A percentile compares a stretch with the other conserved stretches of the same genome.
Conservation (phyloP, 2,888 invertebrate species). For the Melitaea athalia region DNA sequence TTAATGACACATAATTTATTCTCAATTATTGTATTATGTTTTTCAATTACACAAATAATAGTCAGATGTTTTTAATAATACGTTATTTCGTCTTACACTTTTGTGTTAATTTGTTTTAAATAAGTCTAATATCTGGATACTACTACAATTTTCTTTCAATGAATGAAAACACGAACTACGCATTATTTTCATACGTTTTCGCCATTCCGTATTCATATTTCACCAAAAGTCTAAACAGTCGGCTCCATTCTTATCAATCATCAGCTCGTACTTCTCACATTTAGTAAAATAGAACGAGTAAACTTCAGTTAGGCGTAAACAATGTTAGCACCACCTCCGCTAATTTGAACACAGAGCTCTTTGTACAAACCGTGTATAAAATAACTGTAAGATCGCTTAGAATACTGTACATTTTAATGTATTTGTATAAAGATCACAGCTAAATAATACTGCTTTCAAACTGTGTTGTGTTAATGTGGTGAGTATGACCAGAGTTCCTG, state of each 20-base stretch:
- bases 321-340: conserved; percentile 32
- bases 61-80: no score
- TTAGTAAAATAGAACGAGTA: conserved; percentile 33
- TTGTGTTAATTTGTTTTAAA: no score
- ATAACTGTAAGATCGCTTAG: conserved; percentile 23
- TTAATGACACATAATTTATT: background rate
- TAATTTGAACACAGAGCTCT: conserved; percentile 33
- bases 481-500: no score
- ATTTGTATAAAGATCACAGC: background rate
- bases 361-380: conserved; percentile 19
- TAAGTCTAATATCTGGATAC: no score
- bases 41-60: no score
- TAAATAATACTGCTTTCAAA: no score
- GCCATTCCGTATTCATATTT: background rate
- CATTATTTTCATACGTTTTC: background rate
- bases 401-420: conserved; percentile 4
- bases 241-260: conserved; percentile 12
- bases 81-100: no score
- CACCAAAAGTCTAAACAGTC: conserved; percentile 8
- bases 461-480: no score
- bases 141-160: background rate
- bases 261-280: conserved; percentile 16
- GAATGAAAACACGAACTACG: background rate
- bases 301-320: conserved; percentile 31
- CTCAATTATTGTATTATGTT: no score